Percentiles rank a stretch among this genome's conserved stretches.
These are phyloP conservation scores for Agraylea sexmaculata DNA, from an alignment of 1,140 invertebrate species.

Conservation along the genomic window DNA sequence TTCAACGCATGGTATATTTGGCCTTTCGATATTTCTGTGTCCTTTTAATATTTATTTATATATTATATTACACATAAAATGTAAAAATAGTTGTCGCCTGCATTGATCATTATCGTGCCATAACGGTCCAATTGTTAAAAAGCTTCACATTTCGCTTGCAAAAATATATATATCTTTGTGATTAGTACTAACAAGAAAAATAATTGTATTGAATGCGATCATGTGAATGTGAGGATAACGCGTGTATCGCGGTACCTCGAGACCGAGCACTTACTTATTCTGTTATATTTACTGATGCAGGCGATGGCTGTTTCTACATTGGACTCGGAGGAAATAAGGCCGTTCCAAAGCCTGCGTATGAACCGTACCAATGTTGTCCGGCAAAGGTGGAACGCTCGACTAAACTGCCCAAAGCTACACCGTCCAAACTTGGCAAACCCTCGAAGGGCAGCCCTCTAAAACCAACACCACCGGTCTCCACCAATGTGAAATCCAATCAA, in stretches of 20 bases:
- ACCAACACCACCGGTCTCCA: constrained; percentile 15
- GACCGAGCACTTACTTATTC: too few species aligned
- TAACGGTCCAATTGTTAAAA: constrained; percentile 18
- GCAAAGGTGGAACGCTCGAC: constrained; percentile 60
- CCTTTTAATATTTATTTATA: not conserved
- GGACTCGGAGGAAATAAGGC: constrained; percentile 76
- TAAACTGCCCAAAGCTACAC: constrained; percentile 56
- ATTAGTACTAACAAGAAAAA: too few species aligned
- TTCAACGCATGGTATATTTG: constrained; percentile 29
- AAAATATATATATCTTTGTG: constrained; percentile 19
- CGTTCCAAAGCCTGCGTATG: constrained; percentile 65
- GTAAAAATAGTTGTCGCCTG: constrained; percentile 33
- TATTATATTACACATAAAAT: not conserved
- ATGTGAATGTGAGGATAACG: too few species aligned
- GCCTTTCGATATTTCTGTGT: constrained; percentile 6
- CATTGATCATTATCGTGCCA: constrained; percentile 25
- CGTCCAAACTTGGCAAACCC: constrained; percentile 31
- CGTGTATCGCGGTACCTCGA: too few species aligned
- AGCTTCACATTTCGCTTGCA: constrained; percentile 22
- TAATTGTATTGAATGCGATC: too few species aligned
- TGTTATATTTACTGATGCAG: constrained; percentile 48
- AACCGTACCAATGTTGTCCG: constrained; percentile 83
- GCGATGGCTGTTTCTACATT: constrained; percentile 92
- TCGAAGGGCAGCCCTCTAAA: constrained; percentile 9
- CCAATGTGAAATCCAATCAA: constrained; percentile 18